phyloP scores from a whole-genome alignment of 2,113 vertebrate species.

The Heterochromis multidens region DNA sequence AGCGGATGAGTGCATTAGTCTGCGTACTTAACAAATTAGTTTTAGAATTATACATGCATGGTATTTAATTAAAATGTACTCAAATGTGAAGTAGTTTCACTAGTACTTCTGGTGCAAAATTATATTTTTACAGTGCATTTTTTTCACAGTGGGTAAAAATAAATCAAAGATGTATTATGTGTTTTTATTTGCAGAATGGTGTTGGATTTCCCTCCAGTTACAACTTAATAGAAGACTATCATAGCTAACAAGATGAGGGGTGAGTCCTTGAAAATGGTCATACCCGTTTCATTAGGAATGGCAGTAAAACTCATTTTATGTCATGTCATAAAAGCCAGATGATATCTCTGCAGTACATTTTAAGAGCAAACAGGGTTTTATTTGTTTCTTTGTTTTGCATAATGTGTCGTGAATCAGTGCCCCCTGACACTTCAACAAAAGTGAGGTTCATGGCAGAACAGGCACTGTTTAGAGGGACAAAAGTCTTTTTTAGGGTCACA shows the following conservation, averaged over 20 bases:
- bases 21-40: neutral
- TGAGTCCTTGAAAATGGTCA: neutral
- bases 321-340: slow-evolving; percentile 2
- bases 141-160: neutral
- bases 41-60: neutral
- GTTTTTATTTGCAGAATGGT: neutral
- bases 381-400: slow-evolving; percentile 49
- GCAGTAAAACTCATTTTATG: neutral
- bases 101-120: neutral
- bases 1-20: neutral
- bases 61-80: neutral
- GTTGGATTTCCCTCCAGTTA: neutral
- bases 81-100: neutral
- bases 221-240: neutral
- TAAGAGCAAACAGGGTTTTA: slow-evolving; percentile 22
- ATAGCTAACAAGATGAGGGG: neutral
- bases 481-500: slow-evolving; percentile 64
- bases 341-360: neutral
- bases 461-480: slow-evolving; percentile 29
- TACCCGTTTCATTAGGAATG: neutral
- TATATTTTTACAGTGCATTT: neutral
- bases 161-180: neutral
- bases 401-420: slow-evolving; percentile 54
- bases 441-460: slow-evolving; percentile 56
- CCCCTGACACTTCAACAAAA: slow-evolving; percentile 54